Conservation (phyloP, 2,888 invertebrate genomes). For the Lasioglossum villosulum region DNA sequence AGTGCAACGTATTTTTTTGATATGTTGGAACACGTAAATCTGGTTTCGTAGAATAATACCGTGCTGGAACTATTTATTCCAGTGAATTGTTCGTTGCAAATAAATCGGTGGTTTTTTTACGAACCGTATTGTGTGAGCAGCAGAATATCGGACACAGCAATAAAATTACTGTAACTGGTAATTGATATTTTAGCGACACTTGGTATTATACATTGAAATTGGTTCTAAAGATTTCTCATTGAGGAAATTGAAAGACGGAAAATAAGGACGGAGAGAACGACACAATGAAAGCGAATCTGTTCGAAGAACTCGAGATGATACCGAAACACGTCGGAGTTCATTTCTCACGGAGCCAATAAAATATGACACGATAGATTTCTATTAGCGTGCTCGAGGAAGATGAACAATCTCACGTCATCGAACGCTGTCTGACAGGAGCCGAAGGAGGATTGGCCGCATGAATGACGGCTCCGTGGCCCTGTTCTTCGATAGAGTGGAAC, state of each 20-base stretch:
- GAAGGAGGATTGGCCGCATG: constrained; percentile 8
- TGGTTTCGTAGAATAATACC: background rate
- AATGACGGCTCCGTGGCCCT: constrained; percentile 26
- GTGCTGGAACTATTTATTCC: background rate
- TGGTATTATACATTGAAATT: background rate
- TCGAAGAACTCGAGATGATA: background rate
- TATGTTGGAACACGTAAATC: background rate
- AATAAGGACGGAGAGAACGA: background rate
- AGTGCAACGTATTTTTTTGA: background rate
- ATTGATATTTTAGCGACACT: background rate
- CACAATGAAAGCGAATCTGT: background rate
- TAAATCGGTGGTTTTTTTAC: background rate
- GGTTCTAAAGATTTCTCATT: background rate
- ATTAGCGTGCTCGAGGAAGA: constrained; percentile 19
- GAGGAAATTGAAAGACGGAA: too few species aligned
- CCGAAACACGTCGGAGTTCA: background rate
- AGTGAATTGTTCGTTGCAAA: background rate
- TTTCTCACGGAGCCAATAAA: constrained; percentile 3
- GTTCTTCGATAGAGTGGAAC: background rate
- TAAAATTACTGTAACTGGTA: background rate
- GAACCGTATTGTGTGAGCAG: background rate
- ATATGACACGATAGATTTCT: constrained; percentile 31
- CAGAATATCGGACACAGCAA: background rate
- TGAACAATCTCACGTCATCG: constrained; percentile 14
- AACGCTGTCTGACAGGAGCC: background rate